Percentiles rank a stretch among this genome's conserved stretches.
These are phyloP conservation scores for Eurosta solidaginis DNA, from an alignment of 1,140 invertebrate species.

Conservation along the genomic window DNA sequence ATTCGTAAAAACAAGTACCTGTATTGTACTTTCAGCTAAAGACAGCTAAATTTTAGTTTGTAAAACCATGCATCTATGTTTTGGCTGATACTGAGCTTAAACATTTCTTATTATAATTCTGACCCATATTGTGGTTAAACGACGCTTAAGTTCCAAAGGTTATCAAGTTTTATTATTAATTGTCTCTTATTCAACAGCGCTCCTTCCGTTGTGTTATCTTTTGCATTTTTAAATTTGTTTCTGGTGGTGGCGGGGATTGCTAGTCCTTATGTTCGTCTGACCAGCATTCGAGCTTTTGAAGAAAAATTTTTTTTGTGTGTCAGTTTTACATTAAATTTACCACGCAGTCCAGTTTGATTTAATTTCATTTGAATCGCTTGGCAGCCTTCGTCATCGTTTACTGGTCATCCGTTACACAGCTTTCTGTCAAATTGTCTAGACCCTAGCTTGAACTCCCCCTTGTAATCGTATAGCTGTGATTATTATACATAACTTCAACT, in stretches of 20 bases:
- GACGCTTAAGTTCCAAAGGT: too few species aligned
- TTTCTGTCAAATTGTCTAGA: background rate
- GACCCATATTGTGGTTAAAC: too few species aligned
- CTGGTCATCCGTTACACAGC: background rate
- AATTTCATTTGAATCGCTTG: constrained; percentile 18
- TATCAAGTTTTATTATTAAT: too few species aligned
- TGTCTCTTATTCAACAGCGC: background rate
- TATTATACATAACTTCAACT: background rate
- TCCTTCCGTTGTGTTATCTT: background rate
- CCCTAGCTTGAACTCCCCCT: background rate
- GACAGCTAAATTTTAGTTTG: too few species aligned
- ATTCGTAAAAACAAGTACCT: too few species aligned
- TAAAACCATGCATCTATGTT: too few species aligned
- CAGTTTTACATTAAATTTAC: background rate
- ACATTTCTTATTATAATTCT: too few species aligned
- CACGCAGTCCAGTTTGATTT: constrained; percentile 8
- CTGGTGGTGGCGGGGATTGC: background rate
- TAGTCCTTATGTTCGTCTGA: background rate
- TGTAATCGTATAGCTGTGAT: background rate
- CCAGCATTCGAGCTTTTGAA: background rate
- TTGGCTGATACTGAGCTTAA: too few species aligned
- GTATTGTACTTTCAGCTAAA: too few species aligned
- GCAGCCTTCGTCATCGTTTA: background rate
- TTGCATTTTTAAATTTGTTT: background rate
- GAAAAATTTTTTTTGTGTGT: background rate